Conservation (phyloP, 2,888 invertebrate species). For the Epistrophe grossulariae region DNA sequence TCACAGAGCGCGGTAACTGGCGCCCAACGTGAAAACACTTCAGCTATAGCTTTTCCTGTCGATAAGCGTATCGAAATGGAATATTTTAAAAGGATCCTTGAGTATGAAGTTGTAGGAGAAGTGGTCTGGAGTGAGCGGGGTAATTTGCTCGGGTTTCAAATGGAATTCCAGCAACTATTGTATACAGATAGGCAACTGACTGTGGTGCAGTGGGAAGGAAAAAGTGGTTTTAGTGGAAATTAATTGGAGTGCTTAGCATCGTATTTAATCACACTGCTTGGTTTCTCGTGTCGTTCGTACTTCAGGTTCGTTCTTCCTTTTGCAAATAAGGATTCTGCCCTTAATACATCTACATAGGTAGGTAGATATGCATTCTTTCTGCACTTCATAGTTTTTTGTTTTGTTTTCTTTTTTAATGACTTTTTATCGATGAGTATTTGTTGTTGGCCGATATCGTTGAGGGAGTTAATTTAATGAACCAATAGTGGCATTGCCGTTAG, state of each 20-base stretch:
- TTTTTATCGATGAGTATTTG: constrained; percentile 61
- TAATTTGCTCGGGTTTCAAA: constrained; percentile 21
- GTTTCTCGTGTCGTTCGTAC: constrained; percentile 32
- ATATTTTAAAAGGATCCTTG: constrained; percentile 53
- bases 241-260: constrained; percentile 72
- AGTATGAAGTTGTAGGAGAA: background rate
- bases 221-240: constrained; percentile 71
- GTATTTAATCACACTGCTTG: constrained; percentile 68
- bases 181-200: constrained; percentile 25
- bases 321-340: constrained; percentile 11
- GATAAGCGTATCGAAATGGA: constrained; percentile 56
- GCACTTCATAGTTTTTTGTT: constrained; percentile 19
- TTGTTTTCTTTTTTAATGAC: constrained; percentile 34
- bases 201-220: constrained; percentile 23
- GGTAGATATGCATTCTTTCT: background rate
- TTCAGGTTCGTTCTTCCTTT: constrained; percentile 8
- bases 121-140: constrained; percentile 10
- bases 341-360: background rate
- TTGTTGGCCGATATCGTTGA: constrained; percentile 29
- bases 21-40: background rate
- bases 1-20: constrained; percentile 2
- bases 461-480: constrained; percentile 42
- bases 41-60: constrained; percentile 28
- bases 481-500: constrained; percentile 44
- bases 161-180: constrained; percentile 14